A percentile compares a stretch with the other conserved stretches of the same genome.
Conservation (phyloP, 2,797 vertebrate species). For the Setipinna tenuifilis region DNA sequence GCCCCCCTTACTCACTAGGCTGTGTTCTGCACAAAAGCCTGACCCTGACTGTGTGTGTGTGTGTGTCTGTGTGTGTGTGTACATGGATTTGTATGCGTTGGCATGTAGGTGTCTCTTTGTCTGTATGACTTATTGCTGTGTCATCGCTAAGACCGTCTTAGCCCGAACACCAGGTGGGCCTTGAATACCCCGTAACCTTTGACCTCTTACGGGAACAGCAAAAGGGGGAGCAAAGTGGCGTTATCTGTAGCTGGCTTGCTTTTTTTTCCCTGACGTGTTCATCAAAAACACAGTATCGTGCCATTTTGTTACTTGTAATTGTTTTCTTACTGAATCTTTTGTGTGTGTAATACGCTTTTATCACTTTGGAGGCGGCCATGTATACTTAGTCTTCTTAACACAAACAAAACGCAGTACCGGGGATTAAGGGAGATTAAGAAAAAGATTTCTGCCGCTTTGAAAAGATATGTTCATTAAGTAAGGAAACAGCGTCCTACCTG, state of each 20-base stretch:
- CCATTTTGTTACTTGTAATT: not conserved
- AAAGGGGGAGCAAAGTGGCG: not conserved
- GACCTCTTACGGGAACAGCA: not conserved
- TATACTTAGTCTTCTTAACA: not conserved
- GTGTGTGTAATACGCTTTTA: not conserved
- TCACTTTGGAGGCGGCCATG: not conserved
- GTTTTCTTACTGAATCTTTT: not conserved
- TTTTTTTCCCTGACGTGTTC: not conserved
- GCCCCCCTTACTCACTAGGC: not conserved
- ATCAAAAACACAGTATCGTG: not conserved
- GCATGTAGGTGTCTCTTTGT: not conserved
- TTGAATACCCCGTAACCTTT: not conserved
- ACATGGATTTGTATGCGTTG: not conserved
- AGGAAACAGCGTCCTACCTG: not conserved
- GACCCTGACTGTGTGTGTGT: not conserved
- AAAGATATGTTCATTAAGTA: slow-evolving; percentile 8
- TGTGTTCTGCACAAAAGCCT: slow-evolving; percentile 12
- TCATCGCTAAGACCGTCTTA: not conserved
- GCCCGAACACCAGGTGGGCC: not conserved
- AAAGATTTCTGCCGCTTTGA: not conserved
- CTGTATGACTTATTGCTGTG: slow-evolving; percentile 11
- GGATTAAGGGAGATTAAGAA: slow-evolving; percentile 20
- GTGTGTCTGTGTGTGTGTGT: not conserved
- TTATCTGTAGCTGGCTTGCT: not conserved
- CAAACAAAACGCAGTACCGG: not conserved